phyloP scores from a whole-genome alignment of 2,113 vertebrate genomes.

The Kryptolebias marmoratus region DNA sequence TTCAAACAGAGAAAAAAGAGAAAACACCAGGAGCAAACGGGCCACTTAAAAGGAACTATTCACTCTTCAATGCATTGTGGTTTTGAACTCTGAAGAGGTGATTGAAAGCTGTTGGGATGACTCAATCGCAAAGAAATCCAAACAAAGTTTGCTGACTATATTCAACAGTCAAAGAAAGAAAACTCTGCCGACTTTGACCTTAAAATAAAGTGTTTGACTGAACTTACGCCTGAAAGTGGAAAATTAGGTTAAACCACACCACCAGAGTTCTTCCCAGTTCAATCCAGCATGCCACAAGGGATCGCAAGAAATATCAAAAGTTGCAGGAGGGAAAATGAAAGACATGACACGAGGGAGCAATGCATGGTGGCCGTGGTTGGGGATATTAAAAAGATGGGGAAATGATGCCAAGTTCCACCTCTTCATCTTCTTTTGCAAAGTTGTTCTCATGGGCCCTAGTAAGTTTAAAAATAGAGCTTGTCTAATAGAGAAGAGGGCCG shows the following conservation, averaged over 20 bases:
- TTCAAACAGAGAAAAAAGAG: conserved; percentile 15
- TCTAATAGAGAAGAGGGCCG: conserved; percentile 71
- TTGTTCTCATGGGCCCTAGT: conserved; percentile 46
- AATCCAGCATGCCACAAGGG: conserved; percentile 44
- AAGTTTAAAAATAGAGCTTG: conserved; percentile 76
- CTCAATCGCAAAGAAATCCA: conserved; percentile 25
- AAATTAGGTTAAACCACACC: conserved; percentile 49
- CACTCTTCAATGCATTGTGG: conserved; percentile 32
- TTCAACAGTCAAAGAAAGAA: conserved; percentile 16
- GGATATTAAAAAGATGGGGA: conserved; percentile 61
- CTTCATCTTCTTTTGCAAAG: conserved; percentile 54
- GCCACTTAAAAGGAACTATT: conserved; percentile 40
- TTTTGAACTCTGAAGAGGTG: conserved; percentile 34
- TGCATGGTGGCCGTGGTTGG: conserved; percentile 18
- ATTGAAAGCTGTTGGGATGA: conserved; percentile 23
- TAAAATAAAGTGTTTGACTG: conserved; percentile 38
- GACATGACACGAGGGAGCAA: conserved; percentile 43
- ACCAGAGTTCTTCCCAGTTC: conserved; percentile 39
- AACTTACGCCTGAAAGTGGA: conserved; percentile 37
- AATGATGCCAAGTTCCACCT: conserved; percentile 66
- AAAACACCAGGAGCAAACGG: conserved; percentile 11
- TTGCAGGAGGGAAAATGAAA: conserved; percentile 61
- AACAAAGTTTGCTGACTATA: conserved; percentile 12
- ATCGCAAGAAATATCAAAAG: conserved; percentile 60
- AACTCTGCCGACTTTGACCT: conserved; percentile 55